These are phyloP conservation scores for Timema cristinae DNA, from an alignment of 2,888 invertebrate species.

Conservation along the genomic window DNA sequence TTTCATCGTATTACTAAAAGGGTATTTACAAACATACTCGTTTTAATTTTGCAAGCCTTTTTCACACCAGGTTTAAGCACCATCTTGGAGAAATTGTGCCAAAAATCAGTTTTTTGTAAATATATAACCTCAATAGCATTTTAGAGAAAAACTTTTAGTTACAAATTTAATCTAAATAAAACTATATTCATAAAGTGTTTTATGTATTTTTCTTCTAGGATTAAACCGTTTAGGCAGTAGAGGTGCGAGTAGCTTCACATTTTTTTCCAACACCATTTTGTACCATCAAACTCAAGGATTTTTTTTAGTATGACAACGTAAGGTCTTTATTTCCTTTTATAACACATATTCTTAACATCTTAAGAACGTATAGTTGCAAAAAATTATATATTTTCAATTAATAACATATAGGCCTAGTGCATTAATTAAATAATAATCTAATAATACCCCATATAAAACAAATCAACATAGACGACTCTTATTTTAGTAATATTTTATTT, in stretches of 20 bases:
- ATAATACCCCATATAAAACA: not conserved
- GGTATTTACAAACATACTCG: not conserved
- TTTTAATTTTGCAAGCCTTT: not conserved
- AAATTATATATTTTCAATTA: not conserved
- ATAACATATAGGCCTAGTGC: not conserved
- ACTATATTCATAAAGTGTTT: not conserved
- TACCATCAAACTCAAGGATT: not conserved
- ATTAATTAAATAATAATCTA: not conserved
- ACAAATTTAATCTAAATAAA: not conserved
- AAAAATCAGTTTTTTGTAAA: not conserved
- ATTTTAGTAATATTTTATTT: not conserved
- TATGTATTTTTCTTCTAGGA: rapidly evolving
- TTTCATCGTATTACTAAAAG: not conserved
- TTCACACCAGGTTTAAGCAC: not conserved
- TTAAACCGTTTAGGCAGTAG: not conserved
- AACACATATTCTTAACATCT: not conserved
- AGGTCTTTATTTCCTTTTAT: not conserved
- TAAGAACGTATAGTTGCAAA: not conserved
- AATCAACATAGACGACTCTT: not conserved
- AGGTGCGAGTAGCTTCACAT: not conserved
- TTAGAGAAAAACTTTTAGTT: not conserved
- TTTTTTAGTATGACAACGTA: not conserved
- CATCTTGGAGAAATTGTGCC: too few species aligned
- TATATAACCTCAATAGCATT: not conserved
- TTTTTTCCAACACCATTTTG: not conserved